Percentiles rank a stretch among this genome's conserved stretches.
phyloP scores from a whole-genome alignment of 2,113 vertebrate species.

The Smithornis capensis region DNA sequence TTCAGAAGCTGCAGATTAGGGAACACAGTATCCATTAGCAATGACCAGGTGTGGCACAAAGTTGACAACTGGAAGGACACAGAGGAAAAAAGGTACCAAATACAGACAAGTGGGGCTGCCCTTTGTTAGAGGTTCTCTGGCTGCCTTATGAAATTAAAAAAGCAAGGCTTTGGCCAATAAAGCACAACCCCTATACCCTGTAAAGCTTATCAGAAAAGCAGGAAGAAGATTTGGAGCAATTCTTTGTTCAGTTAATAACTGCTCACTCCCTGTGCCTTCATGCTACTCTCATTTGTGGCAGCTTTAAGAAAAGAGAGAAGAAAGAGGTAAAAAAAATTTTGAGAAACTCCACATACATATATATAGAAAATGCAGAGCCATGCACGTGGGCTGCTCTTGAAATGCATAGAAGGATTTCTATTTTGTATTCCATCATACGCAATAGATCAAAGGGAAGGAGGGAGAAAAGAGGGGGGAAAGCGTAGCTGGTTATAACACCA shows the following conservation, averaged over 20 bases:
- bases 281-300: not conserved
- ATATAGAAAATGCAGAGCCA: not conserved
- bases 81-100: not conserved
- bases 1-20: not conserved
- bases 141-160: not conserved
- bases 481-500: not conserved
- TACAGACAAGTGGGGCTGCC: rapidly evolving
- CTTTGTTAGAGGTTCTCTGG: not conserved
- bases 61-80: rapidly evolving
- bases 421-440: not conserved
- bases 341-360: not conserved
- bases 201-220: not conserved
- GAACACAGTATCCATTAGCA: not conserved
- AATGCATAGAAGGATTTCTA: not conserved
- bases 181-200: not conserved
- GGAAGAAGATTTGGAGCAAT: not conserved
- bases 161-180: not conserved
- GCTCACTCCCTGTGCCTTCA: rapidly evolving
- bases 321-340: not conserved
- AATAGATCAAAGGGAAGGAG: slow-evolving; percentile 14
- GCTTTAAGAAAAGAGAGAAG: not conserved
- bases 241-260: not conserved
- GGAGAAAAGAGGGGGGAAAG: not conserved
- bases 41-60: not conserved
- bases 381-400: not conserved